Percentiles rank a stretch among this genome's conserved stretches.
Evolutionary conservation across 2,113 vertebrate genomes (phyloP).

Genomic region (Oostethus manadensis): DNA sequence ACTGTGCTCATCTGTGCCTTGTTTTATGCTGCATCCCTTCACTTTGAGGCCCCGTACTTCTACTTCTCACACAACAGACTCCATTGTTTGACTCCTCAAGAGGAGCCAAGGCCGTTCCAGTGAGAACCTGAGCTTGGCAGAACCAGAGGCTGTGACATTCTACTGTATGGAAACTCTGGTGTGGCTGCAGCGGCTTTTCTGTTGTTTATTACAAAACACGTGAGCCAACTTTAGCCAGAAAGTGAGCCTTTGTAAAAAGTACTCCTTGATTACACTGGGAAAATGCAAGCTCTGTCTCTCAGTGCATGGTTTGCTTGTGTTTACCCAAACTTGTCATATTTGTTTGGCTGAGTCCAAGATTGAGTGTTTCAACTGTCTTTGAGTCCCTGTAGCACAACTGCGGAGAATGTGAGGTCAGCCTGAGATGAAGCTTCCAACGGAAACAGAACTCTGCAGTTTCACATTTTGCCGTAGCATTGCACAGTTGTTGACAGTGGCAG

Average conservation of each 20-base stretch:
- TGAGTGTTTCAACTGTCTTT: conserved; percentile 19
- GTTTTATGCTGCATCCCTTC: conserved; percentile 1
- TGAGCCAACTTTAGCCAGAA: conserved; percentile 33
- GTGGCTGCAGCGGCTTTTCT: conserved; percentile 57
- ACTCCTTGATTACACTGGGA: conserved; percentile 26
- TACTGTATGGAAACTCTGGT: conserved; percentile 56
- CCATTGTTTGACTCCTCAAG: conserved; percentile 37
- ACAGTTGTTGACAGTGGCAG: not conserved
- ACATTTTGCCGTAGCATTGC: not conserved
- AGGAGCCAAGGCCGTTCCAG: conserved; percentile 13
- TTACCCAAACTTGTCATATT: conserved; percentile 53
- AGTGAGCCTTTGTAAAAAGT: conserved; percentile 17
- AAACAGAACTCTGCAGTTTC: not conserved
- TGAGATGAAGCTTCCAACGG: not conserved
- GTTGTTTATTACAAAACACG: conserved; percentile 50
- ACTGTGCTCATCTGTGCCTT: not conserved
- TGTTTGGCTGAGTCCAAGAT: conserved; percentile 47
- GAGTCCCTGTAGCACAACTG: not conserved
- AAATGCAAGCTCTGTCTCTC: not conserved
- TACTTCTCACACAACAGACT: conserved; percentile 24
- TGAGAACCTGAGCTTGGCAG: conserved; percentile 44
- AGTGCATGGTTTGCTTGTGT: conserved; percentile 25
- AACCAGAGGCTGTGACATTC: conserved; percentile 50
- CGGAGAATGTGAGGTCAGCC: not conserved
- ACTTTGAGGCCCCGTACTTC: not conserved